Conservation (phyloP, 2,888 invertebrate genomes). For the Acrobasis repandana region DNA sequence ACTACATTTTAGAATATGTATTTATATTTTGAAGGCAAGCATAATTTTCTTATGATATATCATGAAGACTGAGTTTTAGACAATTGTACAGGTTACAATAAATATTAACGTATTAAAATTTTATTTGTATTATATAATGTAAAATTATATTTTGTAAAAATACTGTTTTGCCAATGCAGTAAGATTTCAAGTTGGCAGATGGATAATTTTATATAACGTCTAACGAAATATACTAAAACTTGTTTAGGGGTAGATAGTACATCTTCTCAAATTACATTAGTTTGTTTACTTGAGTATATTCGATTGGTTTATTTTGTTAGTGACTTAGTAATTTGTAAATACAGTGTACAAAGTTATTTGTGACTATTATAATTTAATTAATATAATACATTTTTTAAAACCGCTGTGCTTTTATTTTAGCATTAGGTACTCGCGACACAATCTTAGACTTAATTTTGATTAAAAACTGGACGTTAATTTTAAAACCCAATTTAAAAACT, state of each 20-base stretch:
- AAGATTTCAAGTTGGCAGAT: too few relatives aligned
- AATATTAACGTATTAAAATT: conserved; percentile 25
- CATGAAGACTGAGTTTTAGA: conserved; percentile 34
- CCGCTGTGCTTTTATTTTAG: background rate
- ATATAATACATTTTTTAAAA: conserved; percentile 1
- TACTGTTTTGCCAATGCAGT: too few relatives aligned
- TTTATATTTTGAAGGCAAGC: conserved; percentile 34
- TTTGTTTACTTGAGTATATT: conserved; percentile 16
- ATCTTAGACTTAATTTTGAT: too few relatives aligned
- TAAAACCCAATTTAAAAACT: too few relatives aligned
- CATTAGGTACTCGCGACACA: too few relatives aligned
- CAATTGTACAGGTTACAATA: conserved; percentile 52
- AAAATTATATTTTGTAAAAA: background rate
- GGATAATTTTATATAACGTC: too few relatives aligned
- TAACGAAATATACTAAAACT: too few relatives aligned
- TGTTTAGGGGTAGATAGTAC: too few relatives aligned
- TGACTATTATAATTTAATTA: conserved; percentile 5
- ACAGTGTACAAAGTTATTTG: conserved; percentile 17
- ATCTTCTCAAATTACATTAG: too few relatives aligned
- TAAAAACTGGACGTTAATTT: too few relatives aligned
- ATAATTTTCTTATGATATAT: conserved; percentile 30
- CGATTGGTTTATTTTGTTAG: background rate
- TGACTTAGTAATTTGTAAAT: background rate
- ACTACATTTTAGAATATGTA: conserved; percentile 16
- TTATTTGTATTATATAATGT: conserved; percentile 3